Evolutionary conservation across 1,140 invertebrate genomes (phyloP).

Genomic region (Polypedilum vanderplanki): DNA sequence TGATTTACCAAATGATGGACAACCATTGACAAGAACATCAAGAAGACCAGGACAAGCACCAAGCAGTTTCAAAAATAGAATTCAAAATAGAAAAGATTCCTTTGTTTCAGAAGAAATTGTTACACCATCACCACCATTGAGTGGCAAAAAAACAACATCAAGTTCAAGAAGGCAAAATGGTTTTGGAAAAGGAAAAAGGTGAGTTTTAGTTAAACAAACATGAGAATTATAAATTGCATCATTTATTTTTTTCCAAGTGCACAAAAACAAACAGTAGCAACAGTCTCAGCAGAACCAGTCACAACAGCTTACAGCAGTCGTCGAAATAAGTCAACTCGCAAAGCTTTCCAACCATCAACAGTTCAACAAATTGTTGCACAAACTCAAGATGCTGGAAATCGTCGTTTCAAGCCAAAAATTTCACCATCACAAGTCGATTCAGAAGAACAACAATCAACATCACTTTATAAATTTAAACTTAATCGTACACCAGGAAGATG

Average conservation of each 20-base stretch:
- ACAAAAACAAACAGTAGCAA: constrained; percentile 46
- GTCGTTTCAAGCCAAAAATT: constrained; percentile 54
- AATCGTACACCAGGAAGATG: constrained; percentile 70
- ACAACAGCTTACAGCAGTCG: constrained; percentile 45
- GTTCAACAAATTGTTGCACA: constrained; percentile 41
- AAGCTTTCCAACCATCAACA: constrained; percentile 44
- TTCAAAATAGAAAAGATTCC: constrained; percentile 26
- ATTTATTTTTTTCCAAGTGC: constrained; percentile 32
- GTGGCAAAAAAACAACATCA: background rate
- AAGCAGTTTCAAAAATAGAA: constrained; percentile 46
- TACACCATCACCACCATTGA: background rate
- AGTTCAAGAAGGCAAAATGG: background rate
- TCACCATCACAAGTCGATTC: constrained; percentile 50
- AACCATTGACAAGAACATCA: constrained; percentile 47
- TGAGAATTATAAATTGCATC: background rate
- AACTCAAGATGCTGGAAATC: constrained; percentile 43
- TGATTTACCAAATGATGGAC: constrained; percentile 40
- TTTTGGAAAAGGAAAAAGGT: constrained; percentile 5
- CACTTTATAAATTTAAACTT: constrained; percentile 65
- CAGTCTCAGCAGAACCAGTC: constrained; percentile 53
- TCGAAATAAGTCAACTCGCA: constrained; percentile 44
- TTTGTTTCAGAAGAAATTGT: background rate
- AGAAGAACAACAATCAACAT: constrained; percentile 46
- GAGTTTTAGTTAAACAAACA: background rate
- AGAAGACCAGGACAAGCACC: constrained; percentile 46